Evolutionary conservation across 2,113 vertebrate genomes (phyloP), one percentile per base, ranked within the genome.

Genomic region (Ailurus styani): DNA sequence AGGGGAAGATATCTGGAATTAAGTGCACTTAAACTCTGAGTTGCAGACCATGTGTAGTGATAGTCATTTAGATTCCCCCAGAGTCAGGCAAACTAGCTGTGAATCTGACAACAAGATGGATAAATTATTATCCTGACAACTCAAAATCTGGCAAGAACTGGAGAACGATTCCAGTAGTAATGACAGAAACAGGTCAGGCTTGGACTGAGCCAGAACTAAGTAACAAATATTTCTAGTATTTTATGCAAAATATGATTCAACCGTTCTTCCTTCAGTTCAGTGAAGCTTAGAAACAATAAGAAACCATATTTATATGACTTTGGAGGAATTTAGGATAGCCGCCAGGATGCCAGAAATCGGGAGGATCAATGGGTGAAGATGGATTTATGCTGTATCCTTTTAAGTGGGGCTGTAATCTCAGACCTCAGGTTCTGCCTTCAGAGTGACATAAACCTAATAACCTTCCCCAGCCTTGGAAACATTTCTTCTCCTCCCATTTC

Each of bases 101-200:
- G 92, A 97, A 93, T 96, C 93, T 98, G 97, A 97, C 95, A 97
- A 95, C 64, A 95, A 97, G 96, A 97, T 97, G 93, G 97, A 90
- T 97, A 98, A 97, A 97, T 97, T 98, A 96, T 97, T 96, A 96
- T 95, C 90, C 87, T 97, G 97, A 97, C 96, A 97, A 94, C 87
- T 97, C 93, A 95, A 90, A 98, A 92, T 96, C 96, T 96, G 93
- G 96, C 60, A 81, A 97, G 87, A 97, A 82, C 95, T 45, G 7
- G 83, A 93, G 96, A 96, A 88, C 83, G 83, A 57, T 81, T 96
- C 55, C 81, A 96, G 86, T 7, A 0, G 95, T 96, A 87, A 93
- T 97, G 98, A 98, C 96, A 97, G 97, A 97, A 98, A 96, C 95
- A 97, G 97, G 97, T 97, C 98, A 98, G 95, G 87, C 94, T 97